Evolutionary conservation across 2,888 invertebrate genomes (phyloP).

Genomic region (Lithophane ornitopus): DNA sequence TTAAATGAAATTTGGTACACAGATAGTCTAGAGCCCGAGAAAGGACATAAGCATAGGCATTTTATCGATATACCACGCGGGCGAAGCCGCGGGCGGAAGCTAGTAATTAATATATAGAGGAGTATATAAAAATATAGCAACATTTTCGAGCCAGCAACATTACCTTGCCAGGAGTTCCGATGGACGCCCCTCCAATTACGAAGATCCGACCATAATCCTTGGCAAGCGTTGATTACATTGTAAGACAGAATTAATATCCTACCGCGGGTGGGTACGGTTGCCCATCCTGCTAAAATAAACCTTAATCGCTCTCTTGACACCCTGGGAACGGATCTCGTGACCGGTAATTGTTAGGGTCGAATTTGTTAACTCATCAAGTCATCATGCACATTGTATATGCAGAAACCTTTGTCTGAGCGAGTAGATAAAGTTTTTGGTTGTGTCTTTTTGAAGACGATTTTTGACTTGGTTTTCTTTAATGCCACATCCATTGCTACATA

Average conservation of each 20-base stretch:
- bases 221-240: slow-evolving; percentile 48
- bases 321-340: slow-evolving; percentile 45
- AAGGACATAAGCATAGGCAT: too few species aligned
- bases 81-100: too few species aligned
- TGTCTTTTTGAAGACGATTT: neutral
- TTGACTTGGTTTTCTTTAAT: neutral
- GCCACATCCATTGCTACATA: too few species aligned
- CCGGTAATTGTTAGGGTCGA: slow-evolving; percentile 54
- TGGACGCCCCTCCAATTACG: slow-evolving; percentile 25
- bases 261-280: slow-evolving; percentile 23
- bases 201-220: slow-evolving; percentile 15
- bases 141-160: neutral
- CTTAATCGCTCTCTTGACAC: slow-evolving; percentile 46
- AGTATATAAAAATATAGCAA: neutral
- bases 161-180: neutral
- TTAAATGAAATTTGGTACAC: too few species aligned
- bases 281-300: slow-evolving; percentile 34
- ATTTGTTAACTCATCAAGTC: slow-evolving; percentile 50
- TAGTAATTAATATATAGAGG: too few species aligned
- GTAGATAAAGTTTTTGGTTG: neutral
- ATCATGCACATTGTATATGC: slow-evolving; percentile 7
- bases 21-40: too few species aligned
- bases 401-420: slow-evolving; percentile 2
- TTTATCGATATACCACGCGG: too few species aligned
- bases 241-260: slow-evolving; percentile 47